Percentiles rank a stretch among this genome's conserved stretches.
Conservation (phyloP, 1,140 invertebrate species). For the Lanistes nyassanus region DNA sequence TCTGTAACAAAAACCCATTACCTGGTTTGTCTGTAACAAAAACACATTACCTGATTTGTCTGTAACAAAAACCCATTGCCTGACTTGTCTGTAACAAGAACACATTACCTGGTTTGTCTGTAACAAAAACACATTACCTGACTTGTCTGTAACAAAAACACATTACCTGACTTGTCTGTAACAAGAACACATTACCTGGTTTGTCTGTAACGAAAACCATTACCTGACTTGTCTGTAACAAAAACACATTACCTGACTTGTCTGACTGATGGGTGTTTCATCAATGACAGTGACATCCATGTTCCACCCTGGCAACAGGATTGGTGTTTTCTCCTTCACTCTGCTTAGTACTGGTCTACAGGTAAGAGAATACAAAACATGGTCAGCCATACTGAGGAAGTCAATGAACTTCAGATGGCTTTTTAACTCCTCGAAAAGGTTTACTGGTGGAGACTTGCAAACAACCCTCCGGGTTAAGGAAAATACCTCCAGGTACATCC, state of each 20-base stretch:
- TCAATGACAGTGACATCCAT: slow-evolving; percentile 43
- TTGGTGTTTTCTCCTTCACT: slow-evolving; percentile 49
- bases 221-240: not conserved
- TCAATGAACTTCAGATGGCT: too few species aligned
- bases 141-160: too few species aligned
- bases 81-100: too few species aligned
- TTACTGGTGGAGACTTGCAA: too few species aligned
- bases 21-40: too few species aligned
- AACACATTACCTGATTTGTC: not conserved
- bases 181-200: not conserved
- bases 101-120: not conserved
- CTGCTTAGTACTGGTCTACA: slow-evolving; percentile 49
- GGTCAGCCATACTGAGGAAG: not conserved
- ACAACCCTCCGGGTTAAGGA: too few species aligned
- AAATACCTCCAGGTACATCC: too few species aligned
- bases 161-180: too few species aligned
- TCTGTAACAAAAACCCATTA: too few species aligned
- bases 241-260: slow-evolving; percentile 46
- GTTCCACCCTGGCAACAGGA: slow-evolving; percentile 55
- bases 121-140: not conserved
- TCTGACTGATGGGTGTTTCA: slow-evolving; percentile 59
- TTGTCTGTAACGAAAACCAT: not conserved
- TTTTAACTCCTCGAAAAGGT: too few species aligned
- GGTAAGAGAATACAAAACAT: slow-evolving; percentile 4
- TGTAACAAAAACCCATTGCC: too few species aligned